Evolutionary conservation across 2,113 vertebrate species (phyloP).

Genomic region (Cyprinodon brontotheroides): DNA sequence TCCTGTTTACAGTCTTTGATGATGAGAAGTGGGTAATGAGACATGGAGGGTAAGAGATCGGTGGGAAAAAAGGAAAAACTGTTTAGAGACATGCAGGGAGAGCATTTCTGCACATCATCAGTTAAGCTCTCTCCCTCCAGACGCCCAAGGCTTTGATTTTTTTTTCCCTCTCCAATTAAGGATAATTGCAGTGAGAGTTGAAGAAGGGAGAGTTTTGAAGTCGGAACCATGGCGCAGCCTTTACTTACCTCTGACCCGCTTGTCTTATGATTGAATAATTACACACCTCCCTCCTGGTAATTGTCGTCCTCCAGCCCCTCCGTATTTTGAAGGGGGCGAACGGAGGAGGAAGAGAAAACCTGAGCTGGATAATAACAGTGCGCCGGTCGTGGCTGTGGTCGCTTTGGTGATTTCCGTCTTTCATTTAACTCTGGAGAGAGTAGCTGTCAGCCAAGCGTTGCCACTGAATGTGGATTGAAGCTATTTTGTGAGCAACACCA

Average conservation of each 20-base stretch:
- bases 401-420: slow-evolving; percentile 75
- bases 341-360: slow-evolving; percentile 60
- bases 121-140: slow-evolving; percentile 63
- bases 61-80: slow-evolving; percentile 33
- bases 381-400: slow-evolving; percentile 63
- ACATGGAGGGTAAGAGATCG: slow-evolving; percentile 45
- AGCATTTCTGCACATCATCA: slow-evolving; percentile 69
- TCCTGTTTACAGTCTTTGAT: slow-evolving; percentile 75
- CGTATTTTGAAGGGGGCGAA: slow-evolving; percentile 66
- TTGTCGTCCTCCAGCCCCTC: slow-evolving; percentile 71
- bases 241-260: slow-evolving; percentile 74
- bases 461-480: slow-evolving; percentile 43
- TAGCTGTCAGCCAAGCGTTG: slow-evolving; percentile 31
- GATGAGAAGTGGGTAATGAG: slow-evolving; percentile 64
- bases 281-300: slow-evolving; percentile 73
- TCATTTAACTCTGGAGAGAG: slow-evolving; percentile 51
- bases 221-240: slow-evolving; percentile 57
- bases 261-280: slow-evolving; percentile 79
- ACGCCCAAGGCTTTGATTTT: slow-evolving; percentile 72
- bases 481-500: slow-evolving; percentile 38
- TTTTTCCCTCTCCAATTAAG: slow-evolving; percentile 68
- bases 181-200: slow-evolving; percentile 77
- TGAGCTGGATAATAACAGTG: slow-evolving; percentile 75
- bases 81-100: slow-evolving; percentile 26
- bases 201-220: slow-evolving; percentile 67